phyloP scores from a whole-genome alignment of 1,140 invertebrate genomes.

The Arion vulgaris region DNA sequence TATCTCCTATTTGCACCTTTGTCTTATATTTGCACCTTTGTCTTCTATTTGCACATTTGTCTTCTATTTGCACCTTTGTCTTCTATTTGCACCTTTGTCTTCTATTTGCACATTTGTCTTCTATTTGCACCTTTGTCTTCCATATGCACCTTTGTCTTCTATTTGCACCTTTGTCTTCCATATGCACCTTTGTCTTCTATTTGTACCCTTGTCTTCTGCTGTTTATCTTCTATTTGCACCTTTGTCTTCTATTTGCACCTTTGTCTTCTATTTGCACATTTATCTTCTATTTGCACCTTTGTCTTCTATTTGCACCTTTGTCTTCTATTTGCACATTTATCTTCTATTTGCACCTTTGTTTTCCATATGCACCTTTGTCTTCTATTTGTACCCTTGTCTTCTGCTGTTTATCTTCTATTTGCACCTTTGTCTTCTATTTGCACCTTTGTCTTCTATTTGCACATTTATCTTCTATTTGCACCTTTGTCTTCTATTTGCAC shows the following conservation, averaged over 20 bases:
- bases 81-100: background rate
- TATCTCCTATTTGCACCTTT: background rate
- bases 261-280: background rate
- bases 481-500: background rate
- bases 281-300: background rate
- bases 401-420: background rate
- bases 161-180: no score
- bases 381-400: background rate
- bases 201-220: background rate
- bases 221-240: background rate
- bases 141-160: background rate
- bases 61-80: background rate
- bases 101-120: background rate
- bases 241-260: background rate
- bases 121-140: background rate
- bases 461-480: background rate
- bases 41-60: background rate
- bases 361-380: background rate
- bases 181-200: no score
- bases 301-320: background rate
- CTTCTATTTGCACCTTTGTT: background rate
- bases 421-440: background rate
- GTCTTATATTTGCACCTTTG: background rate
- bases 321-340: background rate
- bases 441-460: background rate